A percentile compares a stretch with the other conserved stretches of the same genome.
Evolutionary conservation across 1,140 invertebrate species (phyloP).

Genomic region (Atta texana): DNA sequence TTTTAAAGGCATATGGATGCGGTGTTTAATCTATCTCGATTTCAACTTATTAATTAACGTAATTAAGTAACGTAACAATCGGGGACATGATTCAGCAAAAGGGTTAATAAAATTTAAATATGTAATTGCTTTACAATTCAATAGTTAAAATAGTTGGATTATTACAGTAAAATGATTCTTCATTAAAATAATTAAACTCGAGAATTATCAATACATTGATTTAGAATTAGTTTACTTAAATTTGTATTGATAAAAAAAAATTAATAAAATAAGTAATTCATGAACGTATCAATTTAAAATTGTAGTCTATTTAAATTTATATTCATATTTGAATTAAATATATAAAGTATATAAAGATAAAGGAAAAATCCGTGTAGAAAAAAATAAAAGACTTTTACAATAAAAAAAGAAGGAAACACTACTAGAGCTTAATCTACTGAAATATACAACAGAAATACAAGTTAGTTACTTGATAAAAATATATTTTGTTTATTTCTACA

Average conservation of each 20-base stretch:
- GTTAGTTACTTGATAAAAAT: slow-evolving; percentile 3
- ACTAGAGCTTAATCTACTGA: background rate
- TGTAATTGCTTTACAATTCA: background rate
- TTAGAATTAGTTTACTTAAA: background rate
- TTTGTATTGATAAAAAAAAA: background rate
- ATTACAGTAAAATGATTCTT: slow-evolving; percentile 9
- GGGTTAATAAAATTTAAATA: slow-evolving; percentile 21
- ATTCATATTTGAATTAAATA: background rate
- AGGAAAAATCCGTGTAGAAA: background rate
- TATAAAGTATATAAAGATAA: background rate
- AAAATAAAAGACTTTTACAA: background rate
- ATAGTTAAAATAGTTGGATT: background rate
- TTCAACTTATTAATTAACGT: slow-evolving; percentile 10
- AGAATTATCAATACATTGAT: slow-evolving; percentile 10
- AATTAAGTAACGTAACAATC: background rate
- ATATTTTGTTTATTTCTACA: slow-evolving; percentile 9
- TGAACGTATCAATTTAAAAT: background rate
- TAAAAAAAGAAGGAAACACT: background rate
- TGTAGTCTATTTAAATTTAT: background rate
- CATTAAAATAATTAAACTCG: background rate
- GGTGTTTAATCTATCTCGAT: slow-evolving; percentile 54
- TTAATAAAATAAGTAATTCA: slow-evolving; percentile 1
- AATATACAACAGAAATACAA: slow-evolving; percentile 48
- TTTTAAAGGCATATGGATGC: slow-evolving; percentile 72
- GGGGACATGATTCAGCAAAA: slow-evolving; percentile 33